Evolutionary conservation across 2,888 invertebrate species (phyloP), one percentile per base, ranked within the genome.

Genomic region (Chalcis sispes): DNA sequence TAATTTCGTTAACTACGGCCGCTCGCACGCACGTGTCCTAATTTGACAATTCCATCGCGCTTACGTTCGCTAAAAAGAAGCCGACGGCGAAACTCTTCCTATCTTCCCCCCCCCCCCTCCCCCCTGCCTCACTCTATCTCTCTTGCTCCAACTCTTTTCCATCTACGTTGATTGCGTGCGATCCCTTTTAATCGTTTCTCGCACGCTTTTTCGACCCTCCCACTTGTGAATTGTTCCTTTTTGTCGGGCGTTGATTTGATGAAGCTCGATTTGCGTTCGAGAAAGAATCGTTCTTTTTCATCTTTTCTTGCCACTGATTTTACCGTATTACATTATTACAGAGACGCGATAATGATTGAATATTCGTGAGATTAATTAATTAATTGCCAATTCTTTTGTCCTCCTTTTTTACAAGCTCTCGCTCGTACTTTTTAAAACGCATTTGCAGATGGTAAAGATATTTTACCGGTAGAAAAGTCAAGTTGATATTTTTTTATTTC

Each of bases 1-100:
- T 77, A 72, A 77, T 75, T 73, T 72, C 61, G 75, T 72, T 78
- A 75, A 72, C 77, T 36, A 29, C 64, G 36, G 61, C 75, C 27
- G 46, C 61, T 25, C 69, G 18, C 36, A 54, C 66, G 27, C 61
- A 62, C 66, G 56, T 52, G 61, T n/a, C 36, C 72, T 77, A 72
- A 77, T 77, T 77, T 64, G 67, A 58, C 72, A 64, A 77, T 77
- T 70, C 20, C 48, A 27, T 66, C 46, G 62, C 61, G 77, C 77
- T 72, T 76, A 67, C 72, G 72, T 71, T 42, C 50, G 76, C 72
- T 36, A 52, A 76, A 76, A 76, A 62, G 62, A 58, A 42, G 25
- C 36, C 50, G 29, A 56, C 18, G 25, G 48, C 32, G 61, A 29
- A 23, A 48, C 10, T 69, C 10, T 10, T 36, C 4, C n/a, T n/a